Conservation (phyloP, 2,113 vertebrate species). For the Synodontis membranacea region DNA sequence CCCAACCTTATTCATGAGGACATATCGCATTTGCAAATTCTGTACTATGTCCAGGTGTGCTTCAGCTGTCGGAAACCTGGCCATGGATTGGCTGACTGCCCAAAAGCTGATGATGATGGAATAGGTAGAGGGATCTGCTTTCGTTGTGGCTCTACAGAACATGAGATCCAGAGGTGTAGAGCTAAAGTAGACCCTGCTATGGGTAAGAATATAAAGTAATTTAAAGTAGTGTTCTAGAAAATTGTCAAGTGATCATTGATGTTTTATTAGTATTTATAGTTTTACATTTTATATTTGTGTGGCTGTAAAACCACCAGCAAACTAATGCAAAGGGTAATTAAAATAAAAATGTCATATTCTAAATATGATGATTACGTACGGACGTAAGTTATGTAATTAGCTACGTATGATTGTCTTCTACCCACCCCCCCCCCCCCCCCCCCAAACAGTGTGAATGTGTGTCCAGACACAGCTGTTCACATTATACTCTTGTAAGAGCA, state of each 20-base stretch:
- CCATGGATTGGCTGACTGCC: conserved; percentile 90
- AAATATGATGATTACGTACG: too few relatives aligned
- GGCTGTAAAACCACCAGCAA: neutral
- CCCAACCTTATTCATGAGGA: neutral
- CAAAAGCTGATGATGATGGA: conserved; percentile 84
- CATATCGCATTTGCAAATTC: neutral
- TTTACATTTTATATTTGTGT: neutral
- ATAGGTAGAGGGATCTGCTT: conserved; percentile 92
- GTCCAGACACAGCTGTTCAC: neutral
- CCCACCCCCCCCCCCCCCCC: too few relatives aligned
- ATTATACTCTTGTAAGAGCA: neutral
- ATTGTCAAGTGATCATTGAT: neutral
- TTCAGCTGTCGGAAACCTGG: conserved; percentile 94
- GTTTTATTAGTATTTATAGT: too few relatives aligned
- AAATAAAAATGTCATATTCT: too few relatives aligned
- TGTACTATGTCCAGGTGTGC: conserved; percentile 77
- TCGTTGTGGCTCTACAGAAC: conserved; percentile 94
- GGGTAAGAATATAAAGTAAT: conserved; percentile 67
- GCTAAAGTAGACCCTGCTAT: conserved; percentile 88
- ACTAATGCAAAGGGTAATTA: neutral
- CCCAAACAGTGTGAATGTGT: neutral
- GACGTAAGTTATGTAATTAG: too few relatives aligned
- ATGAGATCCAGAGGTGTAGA: conserved; percentile 85
- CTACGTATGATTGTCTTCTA: too few relatives aligned
- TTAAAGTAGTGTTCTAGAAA: neutral